Conservation (phyloP, 1,140 invertebrate genomes). For the Leptopilina boulardi region DNA sequence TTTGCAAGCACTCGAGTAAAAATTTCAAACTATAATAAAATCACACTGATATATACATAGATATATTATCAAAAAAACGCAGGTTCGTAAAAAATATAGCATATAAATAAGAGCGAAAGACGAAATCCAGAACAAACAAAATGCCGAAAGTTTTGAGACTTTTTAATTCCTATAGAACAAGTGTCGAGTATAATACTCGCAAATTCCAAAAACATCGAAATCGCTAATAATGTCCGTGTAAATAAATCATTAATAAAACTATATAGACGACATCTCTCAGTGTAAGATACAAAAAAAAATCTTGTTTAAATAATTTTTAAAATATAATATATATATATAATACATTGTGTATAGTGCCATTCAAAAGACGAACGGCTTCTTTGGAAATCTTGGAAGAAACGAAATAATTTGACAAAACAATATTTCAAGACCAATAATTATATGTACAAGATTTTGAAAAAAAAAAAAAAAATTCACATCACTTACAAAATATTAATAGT, state of each 20-base stretch:
- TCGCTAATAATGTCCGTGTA: slow-evolving; percentile 32
- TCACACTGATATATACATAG: too few species aligned
- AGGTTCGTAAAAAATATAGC: slow-evolving; percentile 7
- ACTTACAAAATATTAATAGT: not conserved
- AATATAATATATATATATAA: too few species aligned
- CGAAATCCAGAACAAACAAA: not conserved
- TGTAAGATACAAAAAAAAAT: slow-evolving; percentile 18
- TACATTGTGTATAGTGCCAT: slow-evolving; percentile 20
- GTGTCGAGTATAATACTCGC: slow-evolving; percentile 12
- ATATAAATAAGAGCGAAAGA: not conserved
- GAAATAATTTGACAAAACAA: slow-evolving; percentile 1
- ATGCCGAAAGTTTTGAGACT: slow-evolving; percentile 5
- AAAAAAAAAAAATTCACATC: not conserved
- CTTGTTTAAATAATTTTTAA: slow-evolving; percentile 24
- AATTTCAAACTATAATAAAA: not conserved
- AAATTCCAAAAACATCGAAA: slow-evolving; percentile 22
- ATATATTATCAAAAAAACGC: not conserved
- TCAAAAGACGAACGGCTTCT: slow-evolving; percentile 25
- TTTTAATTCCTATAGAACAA: not conserved
- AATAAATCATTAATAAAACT: slow-evolving; percentile 16
- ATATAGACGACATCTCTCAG: slow-evolving; percentile 1
- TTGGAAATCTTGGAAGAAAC: slow-evolving; percentile 23
- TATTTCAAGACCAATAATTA: not conserved
- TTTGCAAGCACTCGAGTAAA: slow-evolving; percentile 1
- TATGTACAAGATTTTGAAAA: not conserved